Evolutionary conservation across 2,888 invertebrate species (phyloP), one percentile per base, ranked within the genome.

Genomic region (Trachelus iudaicus): DNA sequence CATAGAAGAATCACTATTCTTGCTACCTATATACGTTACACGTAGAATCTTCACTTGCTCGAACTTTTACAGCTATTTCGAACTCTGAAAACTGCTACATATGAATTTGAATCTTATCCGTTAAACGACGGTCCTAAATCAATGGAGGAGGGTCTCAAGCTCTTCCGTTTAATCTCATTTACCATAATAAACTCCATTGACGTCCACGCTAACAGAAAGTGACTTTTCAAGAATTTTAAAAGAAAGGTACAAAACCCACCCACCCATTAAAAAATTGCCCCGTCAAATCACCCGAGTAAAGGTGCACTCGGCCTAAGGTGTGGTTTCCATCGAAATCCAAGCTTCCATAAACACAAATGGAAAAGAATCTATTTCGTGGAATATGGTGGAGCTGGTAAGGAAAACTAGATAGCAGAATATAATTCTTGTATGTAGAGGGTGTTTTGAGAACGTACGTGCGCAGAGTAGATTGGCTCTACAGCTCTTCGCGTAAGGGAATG

Each of bases 1-100:
- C 78, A 79, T 80, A 82, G 81, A 80, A 84, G 85, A 82, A 73
- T 80, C 82, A 30, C 71, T 33, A 34, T 71, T 71, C 31, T 71
- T 30, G 71, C 31, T 71, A 34, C 31, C 56, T 23, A 56, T 56
- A 56, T 56, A 23, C 0, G 56, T 56, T 56, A 56, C 56, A 56
- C 56, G 56, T 23, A 56, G 35, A 35, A 34, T 31, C 75, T 76
- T 69, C 30, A 77, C 77, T 73, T 79, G 79, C 75, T 73, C 79
- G 77, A 80, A 80, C 79, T 85, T 85, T 85, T 84, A 85, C 80
- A 83, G 83, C 85, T 84, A 31, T 34, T 31, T 30, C 71, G 71
- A 71, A 71, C 6, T 71, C 15, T 23, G 31, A 71, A 71, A 71
- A 71, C 71, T 71, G 71, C 33, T 71, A 71, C 71, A 71, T 56